These are phyloP conservation scores for Elysia crispata DNA, from an alignment of 2,888 invertebrate genomes.

Conservation along the genomic window DNA sequence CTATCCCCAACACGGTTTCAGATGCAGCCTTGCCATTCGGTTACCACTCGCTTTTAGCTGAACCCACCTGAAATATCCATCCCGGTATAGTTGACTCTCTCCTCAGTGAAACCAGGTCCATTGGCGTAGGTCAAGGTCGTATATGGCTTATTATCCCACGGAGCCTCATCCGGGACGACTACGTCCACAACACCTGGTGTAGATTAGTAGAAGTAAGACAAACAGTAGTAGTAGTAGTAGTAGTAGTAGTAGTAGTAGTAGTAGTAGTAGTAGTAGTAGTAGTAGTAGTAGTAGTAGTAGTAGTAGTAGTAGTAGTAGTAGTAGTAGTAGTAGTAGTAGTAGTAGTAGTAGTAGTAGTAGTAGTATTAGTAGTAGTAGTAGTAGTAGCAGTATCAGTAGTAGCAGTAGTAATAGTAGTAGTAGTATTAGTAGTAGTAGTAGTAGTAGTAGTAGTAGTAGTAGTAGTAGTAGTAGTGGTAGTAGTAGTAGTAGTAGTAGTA, in stretches of 20 bases:
- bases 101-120: conserved; percentile 56
- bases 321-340: neutral
- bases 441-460: neutral
- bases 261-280: conserved; percentile 19
- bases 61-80: conserved; percentile 58
- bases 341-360: conserved; percentile 5
- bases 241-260: conserved; percentile 17
- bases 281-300: conserved; percentile 17
- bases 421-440: conserved; percentile 15
- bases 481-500: neutral
- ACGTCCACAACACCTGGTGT: conserved; percentile 40
- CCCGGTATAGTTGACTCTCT: conserved; percentile 55
- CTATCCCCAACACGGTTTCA: no score
- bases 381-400: no score
- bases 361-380: neutral
- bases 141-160: conserved; percentile 58
- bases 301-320: conserved; percentile 17
- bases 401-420: conserved; percentile 2
- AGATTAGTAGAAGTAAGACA: no score
- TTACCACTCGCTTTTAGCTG: no score
- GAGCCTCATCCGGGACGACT: conserved; percentile 31
- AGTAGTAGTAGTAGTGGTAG: conserved; percentile 1
- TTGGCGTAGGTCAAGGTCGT: conserved; percentile 64
- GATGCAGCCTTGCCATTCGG: no score
- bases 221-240: conserved; percentile 9